phyloP scores from a whole-genome alignment of 2,888 invertebrate genomes.

The Hemithea aestivaria region DNA sequence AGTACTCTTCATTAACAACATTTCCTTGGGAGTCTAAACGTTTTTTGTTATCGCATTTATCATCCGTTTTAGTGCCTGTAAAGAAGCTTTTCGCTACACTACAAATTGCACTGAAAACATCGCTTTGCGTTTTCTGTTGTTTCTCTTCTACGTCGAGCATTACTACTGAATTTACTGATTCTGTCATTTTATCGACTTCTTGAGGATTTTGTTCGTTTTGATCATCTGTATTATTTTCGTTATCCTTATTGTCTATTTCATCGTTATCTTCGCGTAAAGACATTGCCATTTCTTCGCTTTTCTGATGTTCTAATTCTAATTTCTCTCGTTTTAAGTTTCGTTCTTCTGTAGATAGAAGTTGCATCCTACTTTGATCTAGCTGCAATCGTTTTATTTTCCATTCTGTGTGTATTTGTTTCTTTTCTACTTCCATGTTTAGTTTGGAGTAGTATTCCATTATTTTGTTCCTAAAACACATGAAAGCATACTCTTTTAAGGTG shows the following conservation, averaged over 20 bases:
- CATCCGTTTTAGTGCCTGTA: slow-evolving; percentile 40
- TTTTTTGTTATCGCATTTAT: slow-evolving; percentile 50
- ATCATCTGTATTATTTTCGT: slow-evolving; percentile 3
- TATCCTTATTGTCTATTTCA: slow-evolving; percentile 7
- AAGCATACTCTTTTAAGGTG: no score
- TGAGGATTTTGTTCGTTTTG: slow-evolving; percentile 8
- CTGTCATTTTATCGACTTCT: slow-evolving; percentile 24
- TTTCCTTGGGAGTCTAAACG: slow-evolving; percentile 62
- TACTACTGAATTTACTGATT: slow-evolving; percentile 27
- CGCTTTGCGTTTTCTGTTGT: slow-evolving; percentile 38
- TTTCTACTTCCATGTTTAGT: slow-evolving; percentile 79
- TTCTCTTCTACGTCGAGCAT: slow-evolving; percentile 28
- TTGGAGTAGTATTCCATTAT: slow-evolving; percentile 82
- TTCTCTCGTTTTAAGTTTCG: slow-evolving; percentile 78
- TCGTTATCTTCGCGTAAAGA: slow-evolving; percentile 43
- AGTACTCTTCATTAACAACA: slow-evolving; percentile 33
- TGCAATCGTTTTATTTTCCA: slow-evolving; percentile 77
- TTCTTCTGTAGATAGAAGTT: slow-evolving; percentile 70
- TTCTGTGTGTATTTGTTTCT: slow-evolving; percentile 74
- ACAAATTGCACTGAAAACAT: slow-evolving; percentile 56
- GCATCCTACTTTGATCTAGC: slow-evolving; percentile 64
- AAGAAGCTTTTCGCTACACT: slow-evolving; percentile 62
- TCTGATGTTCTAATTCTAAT: slow-evolving; percentile 63
- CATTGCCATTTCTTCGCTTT: slow-evolving; percentile 60
- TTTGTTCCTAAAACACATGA: slow-evolving; percentile 68